Percentiles rank a stretch among this genome's conserved stretches.
phyloP scores from a whole-genome alignment of 1,140 invertebrate genomes.

The Sycobia sp. region DNA sequence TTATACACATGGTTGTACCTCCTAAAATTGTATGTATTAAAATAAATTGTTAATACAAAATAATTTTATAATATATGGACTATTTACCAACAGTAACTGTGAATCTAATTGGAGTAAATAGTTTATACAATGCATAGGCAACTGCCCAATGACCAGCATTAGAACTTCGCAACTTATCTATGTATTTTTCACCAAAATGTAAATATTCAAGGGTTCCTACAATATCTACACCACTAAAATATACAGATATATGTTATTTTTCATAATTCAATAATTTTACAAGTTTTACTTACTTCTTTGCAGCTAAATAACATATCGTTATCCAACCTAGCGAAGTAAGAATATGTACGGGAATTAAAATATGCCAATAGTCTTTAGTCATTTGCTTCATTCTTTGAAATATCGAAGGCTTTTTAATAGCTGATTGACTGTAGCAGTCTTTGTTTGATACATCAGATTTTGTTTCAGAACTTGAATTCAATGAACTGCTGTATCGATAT shows the following conservation, averaged over 20 bases:
- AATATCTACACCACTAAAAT: constrained; percentile 85
- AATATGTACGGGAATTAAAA: constrained; percentile 87
- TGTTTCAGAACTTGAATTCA: constrained; percentile 20
- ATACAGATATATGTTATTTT: background rate
- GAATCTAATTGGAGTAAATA: constrained; percentile 87
- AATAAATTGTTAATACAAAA: background rate
- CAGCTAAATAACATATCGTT: constrained; percentile 81
- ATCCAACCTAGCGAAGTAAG: constrained; percentile 86
- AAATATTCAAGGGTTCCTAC: constrained; percentile 75
- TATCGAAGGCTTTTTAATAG: constrained; percentile 63
- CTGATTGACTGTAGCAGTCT: background rate
- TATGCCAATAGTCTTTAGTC: constrained; percentile 94
- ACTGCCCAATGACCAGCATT: constrained; percentile 86
- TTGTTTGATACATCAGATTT: constrained; percentile 17
- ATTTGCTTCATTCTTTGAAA: constrained; percentile 88
- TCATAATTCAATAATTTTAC: constrained; percentile 22
- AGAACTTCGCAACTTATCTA: constrained; percentile 75
- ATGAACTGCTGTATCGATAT: background rate
- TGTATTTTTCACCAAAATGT: constrained; percentile 76
- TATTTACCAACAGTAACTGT: constrained; percentile 82
- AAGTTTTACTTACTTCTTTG: constrained; percentile 74
- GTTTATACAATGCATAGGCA: constrained; percentile 88
- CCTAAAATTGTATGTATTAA: constrained; percentile 46
- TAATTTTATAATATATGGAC: background rate
- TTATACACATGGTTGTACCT: constrained; percentile 67